Conservation (phyloP, 1,140 invertebrate species). For the Drosophila persimilis region DNA sequence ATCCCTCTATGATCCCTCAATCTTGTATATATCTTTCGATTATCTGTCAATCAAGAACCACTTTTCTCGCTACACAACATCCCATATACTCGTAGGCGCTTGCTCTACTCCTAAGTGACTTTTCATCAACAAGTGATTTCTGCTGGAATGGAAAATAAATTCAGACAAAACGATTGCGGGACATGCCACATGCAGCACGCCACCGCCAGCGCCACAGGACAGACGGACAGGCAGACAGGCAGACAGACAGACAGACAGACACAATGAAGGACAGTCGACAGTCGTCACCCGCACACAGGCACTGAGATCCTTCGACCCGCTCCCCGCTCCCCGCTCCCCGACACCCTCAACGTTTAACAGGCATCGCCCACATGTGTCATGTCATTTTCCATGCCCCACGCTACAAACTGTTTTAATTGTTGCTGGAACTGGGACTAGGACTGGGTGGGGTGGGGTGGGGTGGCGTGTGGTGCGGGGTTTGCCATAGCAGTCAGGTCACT, state of each 20-base stretch:
- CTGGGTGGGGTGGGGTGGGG: constrained; percentile 6
- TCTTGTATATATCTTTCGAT: too few species aligned
- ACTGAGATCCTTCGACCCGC: not conserved
- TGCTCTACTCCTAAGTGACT: constrained; percentile 15
- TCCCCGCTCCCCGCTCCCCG: not conserved
- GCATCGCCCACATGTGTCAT: constrained; percentile 55
- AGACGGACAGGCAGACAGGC: too few species aligned
- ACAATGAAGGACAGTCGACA: constrained; percentile 33
- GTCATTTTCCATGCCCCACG: constrained; percentile 21
- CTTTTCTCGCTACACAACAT: not conserved
- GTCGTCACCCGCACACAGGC: constrained; percentile 1
- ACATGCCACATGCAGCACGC: constrained; percentile 50
- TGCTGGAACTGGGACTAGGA: constrained; percentile 9
- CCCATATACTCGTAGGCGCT: constrained; percentile 8
- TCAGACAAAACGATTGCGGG: constrained; percentile 42
- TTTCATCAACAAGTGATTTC: constrained; percentile 55
- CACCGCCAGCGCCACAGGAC: not conserved
- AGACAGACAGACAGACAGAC: not conserved
- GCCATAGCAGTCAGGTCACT: not conserved
- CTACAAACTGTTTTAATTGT: constrained; percentile 56
- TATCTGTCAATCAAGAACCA: not conserved
- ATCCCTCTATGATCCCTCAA: too few species aligned
- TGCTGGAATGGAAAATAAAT: constrained; percentile 40
- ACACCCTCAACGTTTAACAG: constrained; percentile 40
- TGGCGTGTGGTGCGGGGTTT: not conserved